Conservation (phyloP, 1,140 invertebrate genomes). For the Lasioglossum albipes region DNA sequence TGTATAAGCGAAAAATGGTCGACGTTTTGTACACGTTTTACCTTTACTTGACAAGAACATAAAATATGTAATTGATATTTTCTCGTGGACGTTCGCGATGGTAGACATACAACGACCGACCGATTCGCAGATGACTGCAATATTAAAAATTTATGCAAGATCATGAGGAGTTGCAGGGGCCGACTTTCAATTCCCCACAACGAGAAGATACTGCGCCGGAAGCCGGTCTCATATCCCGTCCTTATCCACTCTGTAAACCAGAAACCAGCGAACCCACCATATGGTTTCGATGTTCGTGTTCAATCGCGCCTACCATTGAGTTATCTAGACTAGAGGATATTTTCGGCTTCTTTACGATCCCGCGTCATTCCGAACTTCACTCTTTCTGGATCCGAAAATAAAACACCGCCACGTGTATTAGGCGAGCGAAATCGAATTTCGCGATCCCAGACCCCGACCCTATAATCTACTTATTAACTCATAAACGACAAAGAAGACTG, state of each 20-base stretch:
- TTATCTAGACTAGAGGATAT: slow-evolving; percentile 57
- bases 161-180: slow-evolving; percentile 2
- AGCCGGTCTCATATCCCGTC: slow-evolving; percentile 68
- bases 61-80: no score
- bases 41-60: no score
- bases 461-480: no score
- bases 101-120: neutral
- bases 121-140: no score
- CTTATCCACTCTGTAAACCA: slow-evolving; percentile 77
- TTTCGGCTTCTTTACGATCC: slow-evolving; percentile 46
- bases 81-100: neutral
- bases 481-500: no score
- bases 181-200: slow-evolving; percentile 51
- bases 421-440: neutral
- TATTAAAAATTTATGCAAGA: neutral
- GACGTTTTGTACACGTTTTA: no score
- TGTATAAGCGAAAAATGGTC: no score
- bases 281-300: slow-evolving; percentile 64
- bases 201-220: slow-evolving; percentile 63
- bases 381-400: slow-evolving; percentile 14
- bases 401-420: neutral
- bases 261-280: slow-evolving; percentile 67
- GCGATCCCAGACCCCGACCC: neutral
- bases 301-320: slow-evolving; percentile 48
- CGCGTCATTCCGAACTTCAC: slow-evolving; percentile 19